These are phyloP conservation scores for Phorcus lineatus DNA, from an alignment of 2,888 invertebrate genomes.

Conservation along the genomic window DNA sequence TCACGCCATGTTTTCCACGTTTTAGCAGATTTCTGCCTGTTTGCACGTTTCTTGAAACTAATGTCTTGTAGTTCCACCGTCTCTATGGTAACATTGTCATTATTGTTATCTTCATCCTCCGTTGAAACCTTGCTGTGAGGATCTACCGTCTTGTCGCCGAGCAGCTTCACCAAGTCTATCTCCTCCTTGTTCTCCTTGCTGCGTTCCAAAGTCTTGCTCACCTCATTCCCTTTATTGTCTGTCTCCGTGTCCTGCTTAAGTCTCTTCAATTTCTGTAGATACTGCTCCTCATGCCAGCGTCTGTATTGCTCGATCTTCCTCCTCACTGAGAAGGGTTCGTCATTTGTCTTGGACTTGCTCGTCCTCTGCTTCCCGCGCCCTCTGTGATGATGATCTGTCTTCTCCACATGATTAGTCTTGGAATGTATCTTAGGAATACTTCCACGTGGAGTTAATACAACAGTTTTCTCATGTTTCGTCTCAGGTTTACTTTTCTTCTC, in stretches of 20 bases:
- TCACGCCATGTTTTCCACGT: slow-evolving; percentile 70
- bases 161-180: slow-evolving; percentile 37
- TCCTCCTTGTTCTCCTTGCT: background rate
- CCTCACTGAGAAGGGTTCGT: slow-evolving; percentile 65
- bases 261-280: slow-evolving; percentile 59
- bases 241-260: slow-evolving; percentile 58
- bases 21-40: slow-evolving; percentile 38
- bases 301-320: slow-evolving; percentile 69
- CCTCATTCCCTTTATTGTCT: slow-evolving; percentile 14
- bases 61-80: background rate
- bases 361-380: slow-evolving; percentile 27
- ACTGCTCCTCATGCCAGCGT: slow-evolving; percentile 68
- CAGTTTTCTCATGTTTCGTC: slow-evolving; percentile 25
- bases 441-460: background rate
- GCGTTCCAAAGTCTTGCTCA: background rate
- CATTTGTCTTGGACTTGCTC: slow-evolving; percentile 41
- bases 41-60: background rate
- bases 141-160: slow-evolving; percentile 31
- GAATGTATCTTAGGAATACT: slow-evolving; percentile 7
- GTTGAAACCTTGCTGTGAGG: background rate
- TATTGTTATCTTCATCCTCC: background rate
- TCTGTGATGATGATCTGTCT: background rate
- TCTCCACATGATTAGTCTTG: background rate
- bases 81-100: background rate
- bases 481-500: slow-evolving; percentile 24